Evolutionary conservation across 2,888 invertebrate species (phyloP).

Genomic region (Drosophila anomalata): DNA sequence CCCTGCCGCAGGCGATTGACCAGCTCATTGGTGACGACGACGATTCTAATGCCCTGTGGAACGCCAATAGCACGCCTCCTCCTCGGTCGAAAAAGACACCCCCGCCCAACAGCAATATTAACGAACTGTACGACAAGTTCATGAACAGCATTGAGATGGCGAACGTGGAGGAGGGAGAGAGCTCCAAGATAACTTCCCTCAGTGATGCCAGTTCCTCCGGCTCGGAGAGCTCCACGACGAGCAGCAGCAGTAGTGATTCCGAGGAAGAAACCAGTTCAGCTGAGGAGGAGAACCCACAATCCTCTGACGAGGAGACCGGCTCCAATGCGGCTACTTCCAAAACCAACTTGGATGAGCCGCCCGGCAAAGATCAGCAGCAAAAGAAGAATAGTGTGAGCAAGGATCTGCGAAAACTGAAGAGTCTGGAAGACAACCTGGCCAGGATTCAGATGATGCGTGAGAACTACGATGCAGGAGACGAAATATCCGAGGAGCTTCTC

Average conservation of each 20-base stretch:
- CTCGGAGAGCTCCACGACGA: conserved; percentile 47
- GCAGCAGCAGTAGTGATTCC: conserved; percentile 50
- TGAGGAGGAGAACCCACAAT: conserved; percentile 23
- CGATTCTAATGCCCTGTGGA: conserved; percentile 70
- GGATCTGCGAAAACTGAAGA: conserved; percentile 81
- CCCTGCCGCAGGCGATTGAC: not conserved
- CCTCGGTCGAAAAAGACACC: conserved; percentile 48
- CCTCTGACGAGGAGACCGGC: not conserved
- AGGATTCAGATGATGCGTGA: conserved; percentile 83
- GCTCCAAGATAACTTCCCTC: conserved; percentile 51
- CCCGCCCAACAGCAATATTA: conserved; percentile 59
- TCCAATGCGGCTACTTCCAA: not conserved
- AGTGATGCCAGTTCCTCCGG: conserved; percentile 65
- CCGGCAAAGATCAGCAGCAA: conserved; percentile 43
- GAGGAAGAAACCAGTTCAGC: conserved; percentile 39
- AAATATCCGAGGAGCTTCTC: conserved; percentile 80
- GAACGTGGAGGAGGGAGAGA: not conserved
- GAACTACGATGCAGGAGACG: conserved; percentile 81
- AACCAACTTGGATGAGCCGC: conserved; percentile 30
- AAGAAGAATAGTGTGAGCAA: conserved; percentile 76
- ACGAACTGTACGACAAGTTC: conserved; percentile 82
- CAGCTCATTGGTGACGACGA: conserved; percentile 46
- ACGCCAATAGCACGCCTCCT: conserved; percentile 67
- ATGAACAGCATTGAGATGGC: conserved; percentile 81
- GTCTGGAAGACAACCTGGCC: conserved; percentile 79